Evolutionary conservation across 1,140 invertebrate genomes (phyloP).

Genomic region (Danaus melanippus): DNA sequence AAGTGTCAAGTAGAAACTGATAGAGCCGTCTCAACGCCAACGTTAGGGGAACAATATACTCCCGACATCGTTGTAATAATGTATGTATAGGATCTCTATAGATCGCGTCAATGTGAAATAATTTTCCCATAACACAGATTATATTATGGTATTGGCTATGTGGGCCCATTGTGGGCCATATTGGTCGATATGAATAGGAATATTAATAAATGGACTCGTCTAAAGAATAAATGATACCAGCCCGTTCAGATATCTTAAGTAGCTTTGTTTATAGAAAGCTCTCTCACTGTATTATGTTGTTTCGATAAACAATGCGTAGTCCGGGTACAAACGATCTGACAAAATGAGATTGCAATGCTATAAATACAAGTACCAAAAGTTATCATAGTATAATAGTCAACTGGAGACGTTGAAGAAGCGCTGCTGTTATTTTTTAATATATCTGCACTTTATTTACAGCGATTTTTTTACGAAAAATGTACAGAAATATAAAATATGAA

Average conservation of each 20-base stretch:
- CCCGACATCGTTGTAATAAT: conserved; percentile 28
- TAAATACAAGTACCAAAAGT: too few species aligned
- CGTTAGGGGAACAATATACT: conserved; percentile 23
- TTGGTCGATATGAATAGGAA: conserved; percentile 28
- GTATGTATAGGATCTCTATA: conserved; percentile 26
- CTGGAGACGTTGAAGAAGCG: too few species aligned
- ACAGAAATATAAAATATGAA: conserved; percentile 2
- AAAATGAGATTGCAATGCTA: too few species aligned
- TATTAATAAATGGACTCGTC: conserved; percentile 33
- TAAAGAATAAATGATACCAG: conserved; percentile 21
- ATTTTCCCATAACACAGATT: conserved; percentile 40
- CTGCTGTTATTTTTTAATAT: too few species aligned
- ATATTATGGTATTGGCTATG: conserved; percentile 29
- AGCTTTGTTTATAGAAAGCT: conserved; percentile 11
- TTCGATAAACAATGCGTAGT: conserved; percentile 2
- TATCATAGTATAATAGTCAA: too few species aligned
- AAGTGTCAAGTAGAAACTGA: conserved; percentile 27
- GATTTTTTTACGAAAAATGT: too few species aligned
- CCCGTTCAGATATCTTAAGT: not conserved
- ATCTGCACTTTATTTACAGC: too few species aligned
- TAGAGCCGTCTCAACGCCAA: conserved; percentile 32
- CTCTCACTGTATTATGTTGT: conserved; percentile 5
- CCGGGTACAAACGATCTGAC: too few species aligned
- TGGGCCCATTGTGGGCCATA: conserved; percentile 30
- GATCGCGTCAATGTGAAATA: conserved; percentile 50